phyloP scores from a whole-genome alignment of 2,113 vertebrate genomes.

The Heloderma charlesbogerti region DNA sequence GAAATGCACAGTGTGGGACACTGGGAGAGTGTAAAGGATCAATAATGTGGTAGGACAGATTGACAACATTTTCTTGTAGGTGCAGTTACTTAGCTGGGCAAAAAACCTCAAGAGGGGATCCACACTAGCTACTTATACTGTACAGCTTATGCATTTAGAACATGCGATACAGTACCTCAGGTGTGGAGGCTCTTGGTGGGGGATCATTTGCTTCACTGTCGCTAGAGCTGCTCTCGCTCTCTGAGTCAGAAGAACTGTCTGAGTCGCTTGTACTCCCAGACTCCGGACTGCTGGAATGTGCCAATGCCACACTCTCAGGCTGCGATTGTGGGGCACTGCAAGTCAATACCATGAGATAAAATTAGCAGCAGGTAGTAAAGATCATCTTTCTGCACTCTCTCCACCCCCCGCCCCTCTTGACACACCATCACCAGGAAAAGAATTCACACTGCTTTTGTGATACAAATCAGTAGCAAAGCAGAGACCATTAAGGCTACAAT shows the following conservation, averaged over 20 bases:
- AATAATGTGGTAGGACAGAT: not conserved
- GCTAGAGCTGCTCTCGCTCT: constrained; percentile 85
- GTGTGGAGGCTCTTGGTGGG: constrained; percentile 43
- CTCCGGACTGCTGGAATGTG: constrained; percentile 85
- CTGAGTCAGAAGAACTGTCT: constrained; percentile 90
- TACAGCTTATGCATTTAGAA: not conserved
- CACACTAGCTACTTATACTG: not conserved
- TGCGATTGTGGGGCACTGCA: constrained; percentile 77
- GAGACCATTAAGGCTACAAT: too few species aligned
- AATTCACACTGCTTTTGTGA: not conserved
- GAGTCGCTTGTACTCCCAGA: constrained; percentile 89
- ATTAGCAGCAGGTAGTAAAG: constrained; percentile 54
- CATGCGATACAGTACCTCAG: constrained; percentile 64
- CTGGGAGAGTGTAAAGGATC: not conserved
- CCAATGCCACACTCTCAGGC: constrained; percentile 71
- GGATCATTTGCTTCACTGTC: constrained; percentile 77
- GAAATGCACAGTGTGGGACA: not conserved
- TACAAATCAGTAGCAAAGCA: not conserved
- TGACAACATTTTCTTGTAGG: not conserved
- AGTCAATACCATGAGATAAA: constrained; percentile 55
- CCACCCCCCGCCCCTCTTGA: not conserved
- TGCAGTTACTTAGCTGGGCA: not conserved
- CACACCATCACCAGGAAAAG: not conserved
- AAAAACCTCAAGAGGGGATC: not conserved
- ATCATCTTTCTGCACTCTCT: constrained; percentile 18